Evolutionary conservation across 2,113 vertebrate genomes (phyloP).

Genomic region (Lasiurus borealis): DNA sequence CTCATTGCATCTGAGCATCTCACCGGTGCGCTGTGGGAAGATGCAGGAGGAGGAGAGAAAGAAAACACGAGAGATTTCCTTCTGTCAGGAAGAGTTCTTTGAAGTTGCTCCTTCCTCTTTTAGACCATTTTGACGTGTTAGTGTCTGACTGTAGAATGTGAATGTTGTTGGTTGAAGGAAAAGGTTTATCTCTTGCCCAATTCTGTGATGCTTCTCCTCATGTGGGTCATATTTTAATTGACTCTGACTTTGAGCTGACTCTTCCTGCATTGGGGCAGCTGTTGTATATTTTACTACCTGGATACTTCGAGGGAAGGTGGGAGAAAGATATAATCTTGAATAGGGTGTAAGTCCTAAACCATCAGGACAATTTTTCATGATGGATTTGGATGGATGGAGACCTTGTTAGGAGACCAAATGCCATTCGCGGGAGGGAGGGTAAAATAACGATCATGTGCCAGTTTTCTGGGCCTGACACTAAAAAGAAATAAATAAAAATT

Average conservation of each 20-base stretch:
- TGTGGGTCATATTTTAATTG: too few species aligned
- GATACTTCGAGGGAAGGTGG: neutral
- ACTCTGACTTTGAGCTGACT: conserved; percentile 26
- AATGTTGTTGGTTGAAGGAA: neutral
- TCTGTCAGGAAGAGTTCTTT: conserved; percentile 59
- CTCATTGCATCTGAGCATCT: neutral
- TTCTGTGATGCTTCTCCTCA: conserved; percentile 32
- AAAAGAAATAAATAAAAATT: neutral
- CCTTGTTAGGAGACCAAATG: neutral
- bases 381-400: neutral
- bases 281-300: neutral
- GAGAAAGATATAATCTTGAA: neutral
- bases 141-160: conserved; percentile 55
- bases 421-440: neutral
- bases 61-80: conserved; percentile 29
- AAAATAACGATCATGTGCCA: neutral
- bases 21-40: neutral
- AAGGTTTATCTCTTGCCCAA: neutral
- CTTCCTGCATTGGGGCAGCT: neutral
- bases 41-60: neutral
- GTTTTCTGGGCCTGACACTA: neutral
- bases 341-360: neutral
- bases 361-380: neutral
- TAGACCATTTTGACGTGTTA: conserved; percentile 46
- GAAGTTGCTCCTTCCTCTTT: conserved; percentile 75